These are phyloP conservation scores for Progne subis DNA, from an alignment of 2,113 vertebrate species.

Conservation along the genomic window DNA sequence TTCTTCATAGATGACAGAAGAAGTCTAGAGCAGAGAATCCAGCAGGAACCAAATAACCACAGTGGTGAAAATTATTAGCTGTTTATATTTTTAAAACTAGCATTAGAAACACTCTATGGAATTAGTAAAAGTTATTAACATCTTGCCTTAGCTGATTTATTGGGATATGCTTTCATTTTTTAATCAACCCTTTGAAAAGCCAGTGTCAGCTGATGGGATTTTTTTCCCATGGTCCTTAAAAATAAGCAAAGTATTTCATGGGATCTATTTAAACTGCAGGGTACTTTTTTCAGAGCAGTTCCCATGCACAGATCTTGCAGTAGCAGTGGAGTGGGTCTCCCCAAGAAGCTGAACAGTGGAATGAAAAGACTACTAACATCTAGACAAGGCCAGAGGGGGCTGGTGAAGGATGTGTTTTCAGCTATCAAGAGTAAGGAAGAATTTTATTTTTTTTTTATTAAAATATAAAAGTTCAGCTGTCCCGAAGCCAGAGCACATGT, in stretches of 20 bases:
- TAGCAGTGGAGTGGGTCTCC: not conserved
- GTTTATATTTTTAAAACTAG: not conserved
- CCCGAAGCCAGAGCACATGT: not conserved
- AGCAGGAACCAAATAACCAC: not conserved
- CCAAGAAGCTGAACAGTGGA: not conserved
- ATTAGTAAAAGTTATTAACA: not conserved
- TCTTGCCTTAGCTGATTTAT: not conserved
- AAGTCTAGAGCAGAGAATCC: not conserved
- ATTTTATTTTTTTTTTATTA: not conserved
- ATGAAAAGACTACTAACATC: fast-evolving
- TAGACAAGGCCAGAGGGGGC: not conserved
- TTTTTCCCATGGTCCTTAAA: not conserved
- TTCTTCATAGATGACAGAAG: not conserved
- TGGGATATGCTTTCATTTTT: not conserved
- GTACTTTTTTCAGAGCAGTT: not conserved
- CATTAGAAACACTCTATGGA: not conserved
- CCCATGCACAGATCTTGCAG: not conserved
- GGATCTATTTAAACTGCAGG: not conserved
- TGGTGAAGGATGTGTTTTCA: not conserved
- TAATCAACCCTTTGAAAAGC: not conserved
- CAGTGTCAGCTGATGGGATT: not conserved
- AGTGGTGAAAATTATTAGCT: not conserved
- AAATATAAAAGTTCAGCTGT: not conserved
- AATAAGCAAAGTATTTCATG: not conserved
- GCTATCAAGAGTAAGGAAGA: not conserved